Evolutionary conservation across 2,888 invertebrate genomes (phyloP).

Genomic region (Clitarchus hookeri): DNA sequence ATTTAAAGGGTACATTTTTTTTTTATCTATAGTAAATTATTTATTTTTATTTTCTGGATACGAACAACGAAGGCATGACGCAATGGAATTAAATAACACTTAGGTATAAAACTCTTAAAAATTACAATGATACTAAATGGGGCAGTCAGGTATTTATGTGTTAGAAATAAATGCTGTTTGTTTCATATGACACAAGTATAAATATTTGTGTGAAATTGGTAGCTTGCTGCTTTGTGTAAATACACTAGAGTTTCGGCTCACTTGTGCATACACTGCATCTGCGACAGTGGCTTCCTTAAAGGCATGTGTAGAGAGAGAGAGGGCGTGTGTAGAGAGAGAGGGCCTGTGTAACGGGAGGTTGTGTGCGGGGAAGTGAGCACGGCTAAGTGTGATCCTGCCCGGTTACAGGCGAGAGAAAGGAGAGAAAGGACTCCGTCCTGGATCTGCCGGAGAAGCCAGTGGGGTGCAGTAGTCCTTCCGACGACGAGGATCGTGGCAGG

Average conservation of each 20-base stretch:
- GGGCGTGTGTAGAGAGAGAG: background rate
- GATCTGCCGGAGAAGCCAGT: slow-evolving; percentile 42
- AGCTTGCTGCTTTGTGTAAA: background rate
- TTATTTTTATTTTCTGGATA: too few relatives aligned
- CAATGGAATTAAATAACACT: too few relatives aligned
- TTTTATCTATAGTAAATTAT: too few relatives aligned
- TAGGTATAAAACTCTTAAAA: too few relatives aligned
- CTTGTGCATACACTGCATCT: background rate
- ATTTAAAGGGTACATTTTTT: too few relatives aligned
- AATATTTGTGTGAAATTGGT: background rate
- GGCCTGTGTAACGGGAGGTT: background rate
- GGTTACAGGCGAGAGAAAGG: slow-evolving; percentile 39
- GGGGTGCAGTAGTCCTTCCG: slow-evolving; percentile 44
- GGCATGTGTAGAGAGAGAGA: background rate
- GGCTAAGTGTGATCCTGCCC: background rate
- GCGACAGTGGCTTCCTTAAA: background rate
- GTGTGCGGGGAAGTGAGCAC: background rate
- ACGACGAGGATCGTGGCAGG: slow-evolving; percentile 48
- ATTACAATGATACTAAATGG: background rate
- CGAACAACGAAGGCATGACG: too few relatives aligned
- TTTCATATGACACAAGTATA: background rate
- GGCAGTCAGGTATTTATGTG: background rate
- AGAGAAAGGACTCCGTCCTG: slow-evolving; percentile 44
- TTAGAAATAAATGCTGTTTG: background rate
- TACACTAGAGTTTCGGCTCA: background rate